Conservation (phyloP, 2,888 invertebrate species). For the Drosophila nigricruria region DNA sequence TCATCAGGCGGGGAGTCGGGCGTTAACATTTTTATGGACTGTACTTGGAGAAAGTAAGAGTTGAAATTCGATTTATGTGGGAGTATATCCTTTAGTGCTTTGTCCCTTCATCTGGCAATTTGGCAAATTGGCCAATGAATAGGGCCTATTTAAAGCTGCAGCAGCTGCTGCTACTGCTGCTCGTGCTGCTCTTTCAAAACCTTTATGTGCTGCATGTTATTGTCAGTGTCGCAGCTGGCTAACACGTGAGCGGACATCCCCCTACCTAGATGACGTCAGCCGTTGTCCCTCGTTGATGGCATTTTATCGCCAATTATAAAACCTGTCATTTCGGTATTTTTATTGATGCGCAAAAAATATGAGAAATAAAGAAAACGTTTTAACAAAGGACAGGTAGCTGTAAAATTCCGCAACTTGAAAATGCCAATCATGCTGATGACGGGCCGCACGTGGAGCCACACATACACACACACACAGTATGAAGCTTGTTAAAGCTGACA, state of each 20-base stretch:
- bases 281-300: constrained; percentile 59
- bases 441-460: constrained; percentile 40
- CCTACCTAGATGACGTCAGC: constrained; percentile 10
- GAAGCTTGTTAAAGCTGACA: constrained; percentile 60
- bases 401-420: constrained; percentile 55
- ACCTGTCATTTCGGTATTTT: constrained; percentile 71
- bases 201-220: constrained; percentile 30
- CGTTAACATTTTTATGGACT: constrained; percentile 70
- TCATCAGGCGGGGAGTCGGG: constrained; percentile 19
- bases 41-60: constrained; percentile 8
- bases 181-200: background rate
- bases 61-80: constrained; percentile 43
- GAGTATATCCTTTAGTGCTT: background rate
- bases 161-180: constrained; percentile 13
- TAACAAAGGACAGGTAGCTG: constrained; percentile 49
- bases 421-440: constrained; percentile 73
- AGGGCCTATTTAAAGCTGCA: constrained; percentile 34
- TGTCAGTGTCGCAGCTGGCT: constrained; percentile 37
- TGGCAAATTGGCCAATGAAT: constrained; percentile 18
- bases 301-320: constrained; percentile 78
- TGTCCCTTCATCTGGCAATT: background rate
- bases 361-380: constrained; percentile 19
- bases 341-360: constrained; percentile 49
- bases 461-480: background rate
- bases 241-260: constrained; percentile 53